A percentile compares a stretch with the other conserved stretches of the same genome.
Evolutionary conservation across 1,140 invertebrate genomes (phyloP).

Genomic region (Cotesia glomerata): DNA sequence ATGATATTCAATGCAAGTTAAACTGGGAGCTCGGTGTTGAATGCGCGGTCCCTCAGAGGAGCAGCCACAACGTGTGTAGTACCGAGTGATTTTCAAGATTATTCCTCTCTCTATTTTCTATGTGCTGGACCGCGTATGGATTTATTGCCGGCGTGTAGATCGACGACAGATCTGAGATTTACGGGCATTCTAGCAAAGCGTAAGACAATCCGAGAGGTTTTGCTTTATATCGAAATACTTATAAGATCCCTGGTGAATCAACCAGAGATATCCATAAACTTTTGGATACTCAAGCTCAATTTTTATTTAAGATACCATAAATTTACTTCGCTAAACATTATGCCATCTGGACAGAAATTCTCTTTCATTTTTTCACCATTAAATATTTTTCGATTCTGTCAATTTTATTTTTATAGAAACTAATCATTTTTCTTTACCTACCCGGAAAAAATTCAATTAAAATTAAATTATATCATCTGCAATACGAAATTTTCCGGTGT

Average conservation of each 20-base stretch:
- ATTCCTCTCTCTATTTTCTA: slow-evolving; percentile 18
- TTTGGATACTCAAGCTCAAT: slow-evolving; percentile 25
- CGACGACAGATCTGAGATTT: slow-evolving; percentile 40
- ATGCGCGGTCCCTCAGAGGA: slow-evolving; percentile 5
- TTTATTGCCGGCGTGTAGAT: slow-evolving; percentile 38
- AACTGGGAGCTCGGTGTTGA: no score
- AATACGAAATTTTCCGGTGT: no score
- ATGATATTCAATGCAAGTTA: no score
- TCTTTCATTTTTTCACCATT: not conserved
- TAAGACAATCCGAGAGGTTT: slow-evolving; percentile 20
- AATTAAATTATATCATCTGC: no score
- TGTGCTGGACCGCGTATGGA: slow-evolving; percentile 21
- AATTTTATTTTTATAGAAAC: no score
- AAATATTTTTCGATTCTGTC: not conserved
- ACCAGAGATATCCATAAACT: slow-evolving; percentile 23
- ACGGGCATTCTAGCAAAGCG: slow-evolving; percentile 26
- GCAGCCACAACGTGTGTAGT: not conserved
- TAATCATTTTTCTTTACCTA: no score
- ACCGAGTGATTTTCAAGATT: slow-evolving; percentile 33
- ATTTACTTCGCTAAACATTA: not conserved
- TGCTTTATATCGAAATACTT: slow-evolving; percentile 15
- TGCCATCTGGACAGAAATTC: not conserved
- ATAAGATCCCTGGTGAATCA: not conserved
- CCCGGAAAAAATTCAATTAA: no score
- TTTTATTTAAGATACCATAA: slow-evolving; percentile 6